These are phyloP conservation scores for Scaptomyza polygonia DNA, from an alignment of 2,888 invertebrate genomes.

Conservation along the genomic window DNA sequence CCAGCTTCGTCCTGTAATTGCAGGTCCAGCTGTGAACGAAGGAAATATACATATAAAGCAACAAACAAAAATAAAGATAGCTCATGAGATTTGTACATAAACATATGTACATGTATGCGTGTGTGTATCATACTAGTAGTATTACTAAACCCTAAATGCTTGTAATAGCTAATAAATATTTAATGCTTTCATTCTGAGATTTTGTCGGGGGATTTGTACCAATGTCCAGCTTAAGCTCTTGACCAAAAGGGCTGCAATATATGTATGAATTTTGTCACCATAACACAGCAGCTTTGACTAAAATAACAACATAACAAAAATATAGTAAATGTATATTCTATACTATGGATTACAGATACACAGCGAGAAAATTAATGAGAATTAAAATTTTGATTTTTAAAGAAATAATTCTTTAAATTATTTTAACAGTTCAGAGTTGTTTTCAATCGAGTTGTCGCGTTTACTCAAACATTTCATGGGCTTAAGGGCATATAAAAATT, in stretches of 20 bases:
- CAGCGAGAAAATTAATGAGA: neutral
- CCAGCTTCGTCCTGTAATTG: conserved; percentile 95
- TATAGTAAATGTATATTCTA: neutral
- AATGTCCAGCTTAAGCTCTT: conserved; percentile 54
- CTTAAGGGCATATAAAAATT: neutral
- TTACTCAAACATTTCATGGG: neutral
- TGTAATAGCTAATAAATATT: conserved; percentile 10
- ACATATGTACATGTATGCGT: conserved; percentile 1
- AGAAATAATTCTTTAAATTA: no score
- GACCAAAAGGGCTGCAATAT: conserved; percentile 51
- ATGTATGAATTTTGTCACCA: conserved; percentile 52
- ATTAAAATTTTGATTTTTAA: no score
- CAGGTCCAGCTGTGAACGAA: conserved; percentile 92
- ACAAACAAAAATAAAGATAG: neutral
- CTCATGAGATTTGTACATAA: conserved; percentile 15
- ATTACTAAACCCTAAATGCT: conserved; percentile 16
- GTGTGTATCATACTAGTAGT: neutral
- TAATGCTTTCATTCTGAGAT: conserved; percentile 24
- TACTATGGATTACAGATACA: no score
- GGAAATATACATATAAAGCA: no score
- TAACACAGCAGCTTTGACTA: conserved; percentile 42
- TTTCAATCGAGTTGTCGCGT: no score
- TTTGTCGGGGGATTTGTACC: conserved; percentile 41
- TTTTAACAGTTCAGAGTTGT: no score
- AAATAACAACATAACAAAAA: neutral